These are phyloP conservation scores for Drosophila guanche DNA, from an alignment of 1,140 invertebrate species.

Conservation along the genomic window DNA sequence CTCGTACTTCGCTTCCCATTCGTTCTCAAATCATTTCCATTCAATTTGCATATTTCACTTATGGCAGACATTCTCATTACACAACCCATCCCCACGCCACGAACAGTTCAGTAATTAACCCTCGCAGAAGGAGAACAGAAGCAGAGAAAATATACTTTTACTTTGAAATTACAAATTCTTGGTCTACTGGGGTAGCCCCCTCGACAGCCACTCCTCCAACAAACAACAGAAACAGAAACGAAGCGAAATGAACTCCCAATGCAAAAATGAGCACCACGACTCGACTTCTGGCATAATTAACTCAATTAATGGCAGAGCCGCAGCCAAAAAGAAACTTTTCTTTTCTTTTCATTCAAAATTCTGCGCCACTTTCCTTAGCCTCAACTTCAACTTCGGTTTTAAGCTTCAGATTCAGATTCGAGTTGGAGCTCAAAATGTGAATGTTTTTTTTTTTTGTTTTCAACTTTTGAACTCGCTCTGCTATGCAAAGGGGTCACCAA, in stretches of 20 bases:
- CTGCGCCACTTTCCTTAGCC: slow-evolving; percentile 37
- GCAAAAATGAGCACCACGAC: slow-evolving; percentile 3
- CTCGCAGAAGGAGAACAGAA: neutral
- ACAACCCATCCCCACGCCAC: neutral
- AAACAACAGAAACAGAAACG: neutral
- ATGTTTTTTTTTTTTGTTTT: slow-evolving; percentile 13
- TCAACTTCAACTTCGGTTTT: slow-evolving; percentile 4
- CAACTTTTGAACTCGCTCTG: slow-evolving; percentile 49
- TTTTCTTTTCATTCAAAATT: slow-evolving; percentile 38
- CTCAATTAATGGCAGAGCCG: slow-evolving; percentile 46
- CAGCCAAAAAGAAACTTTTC: slow-evolving; percentile 37
- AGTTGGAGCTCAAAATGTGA: slow-evolving; percentile 5
- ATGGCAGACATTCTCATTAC: too few species aligned
- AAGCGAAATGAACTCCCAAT: slow-evolving; percentile 30
- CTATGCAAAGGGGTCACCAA: slow-evolving; percentile 28
- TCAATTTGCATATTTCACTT: slow-evolving; percentile 20
- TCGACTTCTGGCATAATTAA: slow-evolving; percentile 55
- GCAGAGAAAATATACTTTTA: slow-evolving; percentile 23
- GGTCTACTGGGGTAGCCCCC: slow-evolving; percentile 14
- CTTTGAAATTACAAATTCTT: slow-evolving; percentile 38
- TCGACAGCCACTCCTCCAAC: neutral
- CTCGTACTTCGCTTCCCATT: too few species aligned
- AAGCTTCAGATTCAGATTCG: neutral
- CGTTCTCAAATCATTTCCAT: neutral
- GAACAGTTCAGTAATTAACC: slow-evolving; percentile 20